A percentile compares a stretch with the other conserved stretches of the same genome.
These are phyloP conservation scores for Capromys pilorides DNA, from an alignment of 2,797 vertebrate species.

Conservation along the genomic window DNA sequence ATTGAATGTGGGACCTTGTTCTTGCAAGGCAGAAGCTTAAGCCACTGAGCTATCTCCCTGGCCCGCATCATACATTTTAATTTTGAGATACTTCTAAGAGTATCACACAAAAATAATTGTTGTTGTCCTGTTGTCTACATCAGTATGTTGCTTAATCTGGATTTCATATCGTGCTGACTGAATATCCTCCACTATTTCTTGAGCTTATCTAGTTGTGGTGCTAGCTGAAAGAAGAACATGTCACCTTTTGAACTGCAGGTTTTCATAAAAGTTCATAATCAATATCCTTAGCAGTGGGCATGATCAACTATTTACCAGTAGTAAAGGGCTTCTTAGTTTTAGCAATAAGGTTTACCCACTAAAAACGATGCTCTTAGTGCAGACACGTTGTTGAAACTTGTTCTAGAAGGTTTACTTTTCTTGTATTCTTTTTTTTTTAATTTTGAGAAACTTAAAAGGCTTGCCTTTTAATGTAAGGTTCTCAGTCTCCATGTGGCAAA, in stretches of 20 bases:
- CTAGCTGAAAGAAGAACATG: neutral
- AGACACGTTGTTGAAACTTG: neutral
- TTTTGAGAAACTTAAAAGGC: neutral
- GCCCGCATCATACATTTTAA: too few relatives aligned
- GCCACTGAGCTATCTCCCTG: too few relatives aligned
- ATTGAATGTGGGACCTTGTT: too few relatives aligned
- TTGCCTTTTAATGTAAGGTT: neutral
- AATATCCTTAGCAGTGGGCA: neutral
- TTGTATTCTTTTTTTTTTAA: neutral
- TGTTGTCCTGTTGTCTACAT: neutral
- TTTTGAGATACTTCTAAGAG: neutral
- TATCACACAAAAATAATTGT: neutral
- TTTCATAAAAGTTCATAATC: neutral
- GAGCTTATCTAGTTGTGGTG: neutral
- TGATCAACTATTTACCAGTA: neutral
- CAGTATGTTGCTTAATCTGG: neutral
- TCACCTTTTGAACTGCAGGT: neutral
- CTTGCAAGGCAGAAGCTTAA: too few relatives aligned
- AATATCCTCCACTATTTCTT: neutral
- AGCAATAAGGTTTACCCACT: neutral
- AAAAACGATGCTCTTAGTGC: neutral
- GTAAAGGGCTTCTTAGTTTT: neutral
- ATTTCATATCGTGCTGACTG: neutral
- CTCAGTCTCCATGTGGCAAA: neutral
- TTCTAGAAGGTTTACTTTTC: neutral